Conservation (phyloP, 2,888 invertebrate genomes). For the Psylliodes chrysocephalus region DNA sequence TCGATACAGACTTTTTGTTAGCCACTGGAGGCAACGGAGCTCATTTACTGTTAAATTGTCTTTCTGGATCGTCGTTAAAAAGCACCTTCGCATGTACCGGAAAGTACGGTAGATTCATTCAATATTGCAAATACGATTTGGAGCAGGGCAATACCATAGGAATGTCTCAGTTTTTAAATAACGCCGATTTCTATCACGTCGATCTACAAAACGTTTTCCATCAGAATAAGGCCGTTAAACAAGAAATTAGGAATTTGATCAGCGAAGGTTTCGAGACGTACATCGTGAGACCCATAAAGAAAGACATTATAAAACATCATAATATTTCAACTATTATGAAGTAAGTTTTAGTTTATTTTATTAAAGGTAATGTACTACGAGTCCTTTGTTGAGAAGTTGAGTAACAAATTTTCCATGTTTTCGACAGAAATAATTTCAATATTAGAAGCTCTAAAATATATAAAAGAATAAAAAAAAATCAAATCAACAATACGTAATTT, state of each 20-base stretch:
- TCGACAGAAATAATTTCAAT: too few relatives aligned
- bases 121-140: conserved; percentile 87
- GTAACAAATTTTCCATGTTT: too few relatives aligned
- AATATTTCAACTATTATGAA: conserved; percentile 77
- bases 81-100: conserved; percentile 74
- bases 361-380: conserved; percentile 11
- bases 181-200: conserved; percentile 82
- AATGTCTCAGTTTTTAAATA: conserved; percentile 79
- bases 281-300: conserved; percentile 74
- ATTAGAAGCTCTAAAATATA: too few relatives aligned
- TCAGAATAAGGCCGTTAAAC: conserved; percentile 67
- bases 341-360: too few relatives aligned
- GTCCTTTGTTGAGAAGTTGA: too few relatives aligned
- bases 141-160: conserved; percentile 74
- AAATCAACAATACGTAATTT: too few relatives aligned
- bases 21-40: conserved; percentile 90
- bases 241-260: conserved; percentile 68
- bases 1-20: conserved; percentile 84
- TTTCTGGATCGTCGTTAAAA: conserved; percentile 88
- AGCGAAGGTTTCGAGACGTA: conserved; percentile 73
- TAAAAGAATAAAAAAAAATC: too few relatives aligned
- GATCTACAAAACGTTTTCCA: conserved; percentile 76
- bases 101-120: conserved; percentile 76
- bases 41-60: conserved; percentile 88
- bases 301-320: conserved; percentile 71